phyloP scores from a whole-genome alignment of 2,113 vertebrate genomes.

The Daboia siamensis region DNA sequence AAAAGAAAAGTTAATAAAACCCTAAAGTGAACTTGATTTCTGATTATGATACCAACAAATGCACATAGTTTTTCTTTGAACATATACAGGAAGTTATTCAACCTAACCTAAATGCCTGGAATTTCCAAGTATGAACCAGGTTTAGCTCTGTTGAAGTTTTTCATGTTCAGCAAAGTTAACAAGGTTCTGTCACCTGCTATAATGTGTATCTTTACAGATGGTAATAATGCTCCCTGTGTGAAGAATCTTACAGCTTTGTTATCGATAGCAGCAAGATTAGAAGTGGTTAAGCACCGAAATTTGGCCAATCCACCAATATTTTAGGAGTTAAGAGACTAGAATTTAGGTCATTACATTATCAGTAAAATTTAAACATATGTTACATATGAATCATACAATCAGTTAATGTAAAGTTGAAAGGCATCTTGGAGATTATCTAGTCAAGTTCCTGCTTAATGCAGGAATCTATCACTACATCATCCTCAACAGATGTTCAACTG shows the following conservation, averaged over 20 bases:
- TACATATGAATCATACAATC: background rate
- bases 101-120: background rate
- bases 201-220: background rate
- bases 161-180: background rate
- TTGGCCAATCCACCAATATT: background rate
- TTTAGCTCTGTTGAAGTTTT: background rate
- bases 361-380: background rate
- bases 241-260: background rate
- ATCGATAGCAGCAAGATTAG: background rate
- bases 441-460: background rate
- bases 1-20: background rate
- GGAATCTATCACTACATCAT: background rate
- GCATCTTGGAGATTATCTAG: background rate
- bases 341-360: background rate
- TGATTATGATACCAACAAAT: background rate
- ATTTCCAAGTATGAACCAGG: background rate
- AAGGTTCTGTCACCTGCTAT: background rate
- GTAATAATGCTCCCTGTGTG: background rate
- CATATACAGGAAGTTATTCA: background rate
- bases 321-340: background rate
- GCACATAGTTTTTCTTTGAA: background rate
- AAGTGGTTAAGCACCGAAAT: background rate
- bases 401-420: background rate
- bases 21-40: background rate
- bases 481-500: background rate